Evolutionary conservation across 2,797 vertebrate genomes (phyloP).

Genomic region (Dendrocincla fuliginosa): DNA sequence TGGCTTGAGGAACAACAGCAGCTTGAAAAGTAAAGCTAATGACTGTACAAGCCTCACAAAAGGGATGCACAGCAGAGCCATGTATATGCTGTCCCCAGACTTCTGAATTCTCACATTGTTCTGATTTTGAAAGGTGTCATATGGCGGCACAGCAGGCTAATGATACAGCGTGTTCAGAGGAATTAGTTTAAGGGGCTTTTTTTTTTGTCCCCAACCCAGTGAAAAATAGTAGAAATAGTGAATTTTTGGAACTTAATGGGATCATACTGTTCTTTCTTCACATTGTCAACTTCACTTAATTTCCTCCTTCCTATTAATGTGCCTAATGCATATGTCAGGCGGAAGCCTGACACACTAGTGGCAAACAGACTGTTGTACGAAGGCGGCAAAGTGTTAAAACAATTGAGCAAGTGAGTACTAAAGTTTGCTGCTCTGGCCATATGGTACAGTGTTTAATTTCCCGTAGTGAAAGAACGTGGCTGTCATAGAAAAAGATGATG

Average conservation of each 20-base stretch:
- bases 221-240: conserved; percentile 71
- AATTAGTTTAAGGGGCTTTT: conserved; percentile 59
- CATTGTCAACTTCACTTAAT: conserved; percentile 77
- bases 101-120: conserved; percentile 56
- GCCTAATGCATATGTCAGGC: conserved; percentile 80
- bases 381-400: conserved; percentile 85
- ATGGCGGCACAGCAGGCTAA: conserved; percentile 73
- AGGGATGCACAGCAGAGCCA: not conserved
- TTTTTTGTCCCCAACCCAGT: not conserved
- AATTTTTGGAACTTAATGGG: conserved; percentile 76
- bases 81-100: conserved; percentile 12
- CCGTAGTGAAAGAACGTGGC: conserved; percentile 78
- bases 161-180: conserved; percentile 61
- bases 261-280: conserved; percentile 78
- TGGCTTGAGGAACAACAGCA: not conserved
- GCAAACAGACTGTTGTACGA: conserved; percentile 80
- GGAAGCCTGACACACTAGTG: conserved; percentile 73
- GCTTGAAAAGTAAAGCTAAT: not conserved
- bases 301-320: conserved; percentile 76
- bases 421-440: conserved; percentile 83
- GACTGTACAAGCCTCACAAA: not conserved
- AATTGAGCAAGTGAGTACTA: conserved; percentile 80
- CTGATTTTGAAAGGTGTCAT: conserved; percentile 68
- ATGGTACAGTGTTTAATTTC: conserved; percentile 85
- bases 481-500: conserved; percentile 82